Base-by-base conservation (phyloP, 2,888 invertebrate genomes). In the Busseola fusca region DNA sequence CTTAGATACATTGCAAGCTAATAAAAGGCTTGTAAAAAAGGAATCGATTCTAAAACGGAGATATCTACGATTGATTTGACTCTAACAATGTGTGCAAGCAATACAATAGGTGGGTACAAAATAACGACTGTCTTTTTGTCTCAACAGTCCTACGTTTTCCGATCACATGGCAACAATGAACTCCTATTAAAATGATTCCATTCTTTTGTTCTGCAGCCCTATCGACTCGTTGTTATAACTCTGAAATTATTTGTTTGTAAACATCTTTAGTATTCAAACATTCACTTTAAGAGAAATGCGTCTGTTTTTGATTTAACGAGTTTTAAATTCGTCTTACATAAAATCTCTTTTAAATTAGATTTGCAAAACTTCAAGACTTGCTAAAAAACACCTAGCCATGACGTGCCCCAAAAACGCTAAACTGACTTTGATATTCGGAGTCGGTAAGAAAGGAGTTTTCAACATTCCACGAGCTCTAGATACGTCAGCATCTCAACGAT, bases 401-500 rank as follows among this genome's bases (percentile, higher is more conserved):
- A 52, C 37, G 52, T 54, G 50, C 48, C 64, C 25, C 30, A 68
- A 65, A 69, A 81, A 76, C 40, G 40, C 21, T 68, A 57, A 64
- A 64, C 45, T 64, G 60, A 37, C 34, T 63, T 64, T 63, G 30
- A 76, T 64, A 70, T 78, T 76, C 60, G n/a, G 48, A 48, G 54
- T 42, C 52, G 16, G 45, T 52, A 57, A 50, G 40, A 60, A 69
- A 72, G 42, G 68, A 63, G 56, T 66, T 69, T 72, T 69, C 69
- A 21, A 71, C 78, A 64, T 81, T 76, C 64, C 57, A 40, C 78
- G 50, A 78, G 73, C 34, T 77, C 67, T 48, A 66, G 63, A 82
- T 82, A 82, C 63, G 82, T 82, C 79, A 82, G 82, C 82, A 69
- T 78, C 69, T 82, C 69, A 64, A 64, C 79, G 79, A 69, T 50